These are phyloP conservation scores for Cerastis rubricosa DNA, from an alignment of 2,888 invertebrate genomes.

Conservation along the genomic window DNA sequence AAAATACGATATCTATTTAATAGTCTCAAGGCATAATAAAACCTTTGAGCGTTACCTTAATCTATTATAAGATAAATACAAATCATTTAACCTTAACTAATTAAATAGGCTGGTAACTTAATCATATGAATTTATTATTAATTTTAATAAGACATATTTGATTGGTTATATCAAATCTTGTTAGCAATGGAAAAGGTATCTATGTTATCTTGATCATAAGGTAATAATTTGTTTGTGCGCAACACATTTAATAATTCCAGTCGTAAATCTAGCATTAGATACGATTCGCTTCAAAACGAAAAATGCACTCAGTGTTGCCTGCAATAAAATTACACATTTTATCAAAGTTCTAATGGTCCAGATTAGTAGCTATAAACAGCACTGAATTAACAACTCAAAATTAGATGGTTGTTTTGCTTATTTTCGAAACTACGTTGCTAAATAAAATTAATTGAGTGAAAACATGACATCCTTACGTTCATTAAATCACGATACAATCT, in stretches of 20 bases:
- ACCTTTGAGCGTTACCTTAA: conserved; percentile 54
- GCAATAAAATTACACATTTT: conserved; percentile 42
- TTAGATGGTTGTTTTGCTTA: background rate
- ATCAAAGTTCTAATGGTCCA: conserved; percentile 28
- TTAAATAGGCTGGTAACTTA: conserved; percentile 29
- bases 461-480: conserved; percentile 48
- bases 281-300: conserved; percentile 43
- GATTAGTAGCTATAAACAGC: background rate
- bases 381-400: conserved; percentile 20
- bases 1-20: conserved; percentile 53
- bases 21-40: conserved; percentile 50
- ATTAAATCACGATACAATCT: conserved; percentile 40
- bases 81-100: conserved; percentile 45
- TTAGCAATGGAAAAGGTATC: conserved; percentile 2
- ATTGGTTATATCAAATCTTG: conserved; percentile 7
- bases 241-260: conserved; percentile 39
- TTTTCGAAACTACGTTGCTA: conserved; percentile 43
- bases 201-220: conserved; percentile 5
- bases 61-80: conserved; percentile 23
- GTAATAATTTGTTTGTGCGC: conserved; percentile 23
- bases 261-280: background rate
- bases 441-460: conserved; percentile 47
- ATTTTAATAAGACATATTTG: background rate
- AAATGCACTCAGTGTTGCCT: conserved; percentile 36
- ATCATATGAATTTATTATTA: conserved; percentile 15